phyloP scores from a whole-genome alignment of 2,113 vertebrate species.

The Rhabdornis inornatus region DNA sequence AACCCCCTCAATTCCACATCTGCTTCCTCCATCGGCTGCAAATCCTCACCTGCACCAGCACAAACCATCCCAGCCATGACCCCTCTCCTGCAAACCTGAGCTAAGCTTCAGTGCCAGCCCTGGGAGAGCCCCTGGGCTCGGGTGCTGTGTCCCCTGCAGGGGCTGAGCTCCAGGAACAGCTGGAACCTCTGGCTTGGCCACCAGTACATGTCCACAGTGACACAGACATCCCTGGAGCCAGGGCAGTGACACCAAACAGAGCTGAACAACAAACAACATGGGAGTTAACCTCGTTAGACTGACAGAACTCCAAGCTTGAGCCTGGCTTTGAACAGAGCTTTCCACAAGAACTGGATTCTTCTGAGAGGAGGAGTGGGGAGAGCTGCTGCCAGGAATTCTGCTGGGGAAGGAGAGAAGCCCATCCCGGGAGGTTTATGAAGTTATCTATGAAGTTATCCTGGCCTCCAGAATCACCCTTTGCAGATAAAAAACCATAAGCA shows the following conservation, averaged over 20 bases:
- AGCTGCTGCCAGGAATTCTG: not conserved
- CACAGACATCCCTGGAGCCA: not conserved
- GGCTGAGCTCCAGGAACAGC: not conserved
- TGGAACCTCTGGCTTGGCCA: fast-evolving
- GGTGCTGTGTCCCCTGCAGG: not conserved
- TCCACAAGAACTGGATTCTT: not conserved
- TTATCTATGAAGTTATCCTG: not conserved
- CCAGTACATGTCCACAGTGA: fast-evolving
- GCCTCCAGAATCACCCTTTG: not conserved
- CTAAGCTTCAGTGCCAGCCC: fast-evolving
- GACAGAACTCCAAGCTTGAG: not conserved
- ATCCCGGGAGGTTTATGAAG: not conserved
- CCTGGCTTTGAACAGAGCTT: not conserved
- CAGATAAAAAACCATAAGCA: not conserved
- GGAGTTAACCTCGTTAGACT: fast-evolving
- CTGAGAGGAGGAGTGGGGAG: not conserved
- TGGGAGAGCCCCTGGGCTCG: fast-evolving
- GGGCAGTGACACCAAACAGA: not conserved
- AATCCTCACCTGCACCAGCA: not conserved
- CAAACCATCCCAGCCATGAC: fast-evolving
- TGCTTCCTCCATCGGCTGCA: not conserved
- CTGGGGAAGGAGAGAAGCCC: not conserved
- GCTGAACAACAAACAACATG: fast-evolving
- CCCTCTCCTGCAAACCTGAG: not conserved
- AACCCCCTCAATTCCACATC: fast-evolving